Evolutionary conservation across 1,140 invertebrate genomes (phyloP), one percentile per base, ranked within the genome.

Genomic region (Procambarus clarkii): DNA sequence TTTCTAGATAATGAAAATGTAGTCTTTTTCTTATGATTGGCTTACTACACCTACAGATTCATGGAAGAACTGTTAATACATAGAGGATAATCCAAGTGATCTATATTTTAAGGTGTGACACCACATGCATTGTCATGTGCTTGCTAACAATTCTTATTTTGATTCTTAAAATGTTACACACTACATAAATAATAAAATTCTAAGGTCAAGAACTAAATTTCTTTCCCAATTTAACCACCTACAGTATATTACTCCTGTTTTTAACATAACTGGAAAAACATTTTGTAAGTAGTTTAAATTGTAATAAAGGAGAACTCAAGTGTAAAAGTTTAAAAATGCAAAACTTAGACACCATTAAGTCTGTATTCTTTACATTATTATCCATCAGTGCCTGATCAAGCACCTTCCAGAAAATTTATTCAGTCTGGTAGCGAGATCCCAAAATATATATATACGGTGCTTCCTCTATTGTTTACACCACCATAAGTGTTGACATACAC

Each of bases 401-500:
- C 13, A 9, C 54, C 8, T 58, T 4, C 3, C 13, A 5, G 11
- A 64, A 18, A 64, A 64, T 64, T 4, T 21, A 64, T 34, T 34
- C 34, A 64, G 18, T 64, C 13, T 18, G 18, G 18, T 13, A 64
- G 18, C 11, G 0, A 64, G 60, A 18, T 18, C 21, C 21, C 13
- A 34, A 34, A 34, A 34, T 34, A 34, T 34, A 34, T 34, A 64
- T 15, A 74, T 34, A 34, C 11, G 24, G 69, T 74, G 0, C 69
- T 21, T 74, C 69, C 13, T 74, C 8, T 74, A 74, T 24, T 44
- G 60, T 34, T 34, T 74, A 69, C 48, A 48, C 79, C 34, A 82
- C 78, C 34, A 18, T 8, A 48, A 80, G 78, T 54, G 78, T 82
- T 82, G 21, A 58, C 24, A 60, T 8, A 58, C 80, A 82, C 18